Evolutionary conservation across 2,113 vertebrate species (phyloP).

Genomic region (Pandion haliaetus): DNA sequence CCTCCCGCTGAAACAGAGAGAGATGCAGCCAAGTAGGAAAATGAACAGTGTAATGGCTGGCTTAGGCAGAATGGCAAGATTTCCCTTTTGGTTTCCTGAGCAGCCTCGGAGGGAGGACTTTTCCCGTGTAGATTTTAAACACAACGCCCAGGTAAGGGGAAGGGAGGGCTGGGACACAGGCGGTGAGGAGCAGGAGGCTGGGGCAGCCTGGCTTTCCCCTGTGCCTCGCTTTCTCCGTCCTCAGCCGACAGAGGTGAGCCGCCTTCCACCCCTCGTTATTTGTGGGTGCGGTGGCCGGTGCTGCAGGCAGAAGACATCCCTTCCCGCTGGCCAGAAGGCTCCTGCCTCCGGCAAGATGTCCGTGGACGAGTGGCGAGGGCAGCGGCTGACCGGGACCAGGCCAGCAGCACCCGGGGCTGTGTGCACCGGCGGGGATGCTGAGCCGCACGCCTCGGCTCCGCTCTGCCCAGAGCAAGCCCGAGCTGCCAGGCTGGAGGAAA

Average conservation of each 20-base stretch:
- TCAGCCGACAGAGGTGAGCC: neutral
- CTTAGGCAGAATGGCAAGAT: neutral
- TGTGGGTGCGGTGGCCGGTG: accelerated
- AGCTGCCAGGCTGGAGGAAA: neutral
- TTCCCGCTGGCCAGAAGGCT: neutral
- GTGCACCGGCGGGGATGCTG: neutral
- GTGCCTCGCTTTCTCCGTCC: neutral
- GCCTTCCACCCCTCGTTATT: neutral
- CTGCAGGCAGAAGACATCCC: neutral
- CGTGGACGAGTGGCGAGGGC: neutral
- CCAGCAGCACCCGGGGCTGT: neutral
- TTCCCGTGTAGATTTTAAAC: neutral
- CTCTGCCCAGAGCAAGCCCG: neutral
- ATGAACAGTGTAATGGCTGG: neutral
- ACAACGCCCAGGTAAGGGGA: neutral
- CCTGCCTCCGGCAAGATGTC: neutral
- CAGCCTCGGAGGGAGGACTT: neutral
- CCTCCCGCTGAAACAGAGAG: neutral
- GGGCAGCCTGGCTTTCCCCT: neutral
- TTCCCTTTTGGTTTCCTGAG: neutral
- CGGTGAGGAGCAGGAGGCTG: neutral
- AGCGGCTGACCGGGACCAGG: neutral
- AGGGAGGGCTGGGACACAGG: neutral
- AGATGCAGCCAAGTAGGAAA: neutral
- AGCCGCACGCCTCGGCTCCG: accelerated